These are phyloP conservation scores for Oreortyx pictus DNA, from an alignment of 2,797 vertebrate species.

Conservation along the genomic window DNA sequence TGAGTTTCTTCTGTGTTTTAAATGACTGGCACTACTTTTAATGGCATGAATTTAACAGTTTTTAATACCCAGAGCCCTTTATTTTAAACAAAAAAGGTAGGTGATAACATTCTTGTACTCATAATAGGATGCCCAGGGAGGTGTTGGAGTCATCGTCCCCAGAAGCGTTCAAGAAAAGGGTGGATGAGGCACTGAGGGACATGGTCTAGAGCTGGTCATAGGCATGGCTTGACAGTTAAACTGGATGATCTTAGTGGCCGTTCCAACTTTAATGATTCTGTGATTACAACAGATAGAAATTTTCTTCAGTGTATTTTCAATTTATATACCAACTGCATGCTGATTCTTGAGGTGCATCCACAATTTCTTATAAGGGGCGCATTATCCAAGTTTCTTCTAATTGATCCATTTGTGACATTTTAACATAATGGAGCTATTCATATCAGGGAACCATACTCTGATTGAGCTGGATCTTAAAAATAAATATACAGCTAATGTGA, in stretches of 20 bases:
- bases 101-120: not conserved
- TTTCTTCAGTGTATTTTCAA: not conserved
- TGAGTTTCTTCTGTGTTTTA: not conserved
- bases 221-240: no score
- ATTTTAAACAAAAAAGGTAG: not conserved
- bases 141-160: no score
- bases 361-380: not conserved
- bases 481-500: not conserved
- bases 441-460: conserved; percentile 1
- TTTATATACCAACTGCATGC: not conserved
- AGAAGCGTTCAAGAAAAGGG: no score
- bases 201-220: no score
- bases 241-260: no score
- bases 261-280: no score
- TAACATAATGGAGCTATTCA: not conserved
- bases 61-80: not conserved
- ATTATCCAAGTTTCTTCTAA: not conserved
- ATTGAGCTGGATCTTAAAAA: not conserved
- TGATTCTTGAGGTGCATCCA: not conserved
- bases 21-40: not conserved
- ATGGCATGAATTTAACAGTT: not conserved
- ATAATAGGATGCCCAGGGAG: not conserved
- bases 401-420: not conserved
- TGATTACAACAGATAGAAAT: not conserved
- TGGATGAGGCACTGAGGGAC: no score